Conservation (phyloP, 2,113 vertebrate species). For the Mohoua ochrocephala region DNA sequence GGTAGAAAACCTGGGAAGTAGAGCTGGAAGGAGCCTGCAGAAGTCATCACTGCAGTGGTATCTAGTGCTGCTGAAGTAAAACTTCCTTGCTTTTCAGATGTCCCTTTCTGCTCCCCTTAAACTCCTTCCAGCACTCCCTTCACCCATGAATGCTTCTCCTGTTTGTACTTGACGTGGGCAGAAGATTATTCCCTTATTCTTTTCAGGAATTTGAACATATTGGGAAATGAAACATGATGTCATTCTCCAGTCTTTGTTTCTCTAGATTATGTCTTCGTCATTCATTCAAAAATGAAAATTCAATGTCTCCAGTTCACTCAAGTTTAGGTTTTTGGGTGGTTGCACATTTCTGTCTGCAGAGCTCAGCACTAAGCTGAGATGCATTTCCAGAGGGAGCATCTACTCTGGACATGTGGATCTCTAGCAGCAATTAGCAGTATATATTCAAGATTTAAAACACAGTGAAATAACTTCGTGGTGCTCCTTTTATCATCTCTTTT, state of each 20-base stretch:
- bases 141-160: not conserved
- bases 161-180: not conserved
- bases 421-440: not conserved
- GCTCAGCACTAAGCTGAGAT: not conserved
- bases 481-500: not conserved
- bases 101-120: not conserved
- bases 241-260: not conserved
- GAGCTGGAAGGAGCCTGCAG: not conserved
- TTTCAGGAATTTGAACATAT: not conserved
- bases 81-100: not conserved
- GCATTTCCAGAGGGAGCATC: not conserved
- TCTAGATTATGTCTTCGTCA: not conserved
- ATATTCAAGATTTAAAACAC: not conserved
- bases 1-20: not conserved
- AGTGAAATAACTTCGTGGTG: not conserved
- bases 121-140: not conserved
- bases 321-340: not conserved
- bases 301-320: rapidly evolving
- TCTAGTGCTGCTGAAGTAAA: not conserved
- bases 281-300: not conserved
- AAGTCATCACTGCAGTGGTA: not conserved
- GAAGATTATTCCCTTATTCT: not conserved
- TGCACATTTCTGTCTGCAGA: not conserved
- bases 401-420: not conserved
- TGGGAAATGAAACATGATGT: not conserved